Evolutionary conservation across 2,113 vertebrate species (phyloP), one percentile per base, ranked within the genome.

Genomic region (Cygnus atratus): DNA sequence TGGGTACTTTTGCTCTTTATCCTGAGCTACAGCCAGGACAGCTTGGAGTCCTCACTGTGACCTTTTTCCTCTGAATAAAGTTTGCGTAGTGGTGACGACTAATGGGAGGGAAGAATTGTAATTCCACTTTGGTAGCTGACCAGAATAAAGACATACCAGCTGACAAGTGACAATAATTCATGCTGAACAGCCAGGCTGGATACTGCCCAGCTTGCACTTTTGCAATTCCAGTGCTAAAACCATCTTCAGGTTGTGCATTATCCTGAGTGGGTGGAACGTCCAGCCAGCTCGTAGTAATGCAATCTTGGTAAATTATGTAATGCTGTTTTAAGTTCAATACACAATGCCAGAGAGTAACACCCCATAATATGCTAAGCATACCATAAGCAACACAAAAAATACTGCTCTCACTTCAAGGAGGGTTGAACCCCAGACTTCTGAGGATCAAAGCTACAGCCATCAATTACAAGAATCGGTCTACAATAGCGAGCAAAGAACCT

Each of bases 101-200:
- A 67, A 89, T 43, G 55, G 71, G 73, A 94, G 67, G 77, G 57
- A 94, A 91, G 82, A 84, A 83, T 29, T 92, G 54, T 59, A 93
- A 86, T 86, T 96, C 95, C 78, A 54, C 43, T 65, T 65, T 76
- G 46, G 76, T 73, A 92, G 33, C 78, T 84, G 73, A 82, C 62
- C 87, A 93, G 85, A 91, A 68, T 87, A 95, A 94, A 92, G 81
- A 85, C 59, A 80, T 85, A 66, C 41, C 78, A 92, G 67, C 81
- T 92, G 96, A 93, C 54, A 91, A 95, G 78, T 76, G 81, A 80
- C 94, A 92, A 80, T 93, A 96, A 90, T 76, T 96, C 92, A 93
- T 81, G 55, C 18, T 91, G 92, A 93, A 94, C 59, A 50, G 86
- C 52, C 21, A 4, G 12, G 70, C 48, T 93, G 88, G 87, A 89